Evolutionary conservation across 2,797 vertebrate species (phyloP).

Genomic region (Otolemur crassicaudatus): DNA sequence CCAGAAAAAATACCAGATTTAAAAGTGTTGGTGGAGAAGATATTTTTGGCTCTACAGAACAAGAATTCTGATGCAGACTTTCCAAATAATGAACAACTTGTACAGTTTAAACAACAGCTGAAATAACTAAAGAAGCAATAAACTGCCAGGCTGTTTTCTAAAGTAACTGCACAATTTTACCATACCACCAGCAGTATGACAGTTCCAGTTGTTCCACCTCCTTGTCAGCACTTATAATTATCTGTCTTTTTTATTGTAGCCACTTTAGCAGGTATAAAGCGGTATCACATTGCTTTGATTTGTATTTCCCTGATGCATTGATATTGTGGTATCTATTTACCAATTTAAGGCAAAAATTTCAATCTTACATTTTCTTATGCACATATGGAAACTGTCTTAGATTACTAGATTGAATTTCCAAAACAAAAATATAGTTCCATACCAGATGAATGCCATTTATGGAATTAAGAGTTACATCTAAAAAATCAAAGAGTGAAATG

Average conservation of each 20-base stretch:
- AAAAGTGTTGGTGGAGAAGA: conserved; percentile 84
- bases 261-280: not conserved
- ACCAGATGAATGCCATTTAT: conserved; percentile 4
- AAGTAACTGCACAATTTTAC: no score
- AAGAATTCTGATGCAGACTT: conserved; percentile 86
- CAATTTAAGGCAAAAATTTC: conserved; percentile 13
- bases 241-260: no score
- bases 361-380: conserved; percentile 24
- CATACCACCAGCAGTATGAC: no score
- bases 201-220: no score
- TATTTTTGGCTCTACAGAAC: conserved; percentile 85
- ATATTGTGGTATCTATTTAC: conserved; percentile 57
- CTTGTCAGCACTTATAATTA: no score
- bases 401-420: conserved; percentile 22
- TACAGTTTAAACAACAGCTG: conserved; percentile 88
- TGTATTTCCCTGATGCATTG: conserved; percentile 43
- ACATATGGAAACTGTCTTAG: conserved; percentile 18
- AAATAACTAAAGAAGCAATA: conserved; percentile 87
- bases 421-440: conserved; percentile 24
- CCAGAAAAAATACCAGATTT: conserved; percentile 88
- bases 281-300: conserved; percentile 50
- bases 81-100: conserved; percentile 85
- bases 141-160: no score
- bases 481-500: conserved; percentile 27
- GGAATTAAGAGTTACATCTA: not conserved